Evolutionary conservation across 2,888 invertebrate species (phyloP), one percentile per base, ranked within the genome.

Genomic region (Sclerodermus sp.): DNA sequence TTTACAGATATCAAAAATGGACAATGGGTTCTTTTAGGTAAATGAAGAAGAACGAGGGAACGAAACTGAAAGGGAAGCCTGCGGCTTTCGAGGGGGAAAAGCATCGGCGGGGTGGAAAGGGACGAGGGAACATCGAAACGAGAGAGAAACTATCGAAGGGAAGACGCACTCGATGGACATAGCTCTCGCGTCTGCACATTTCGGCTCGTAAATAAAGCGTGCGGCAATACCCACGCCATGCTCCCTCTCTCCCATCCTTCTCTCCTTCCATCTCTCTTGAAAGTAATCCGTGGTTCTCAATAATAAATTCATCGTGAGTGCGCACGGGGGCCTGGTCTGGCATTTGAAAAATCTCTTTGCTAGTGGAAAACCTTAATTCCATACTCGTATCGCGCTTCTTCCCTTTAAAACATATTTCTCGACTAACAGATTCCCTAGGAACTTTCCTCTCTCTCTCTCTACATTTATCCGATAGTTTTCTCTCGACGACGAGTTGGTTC

Each of bases 231-330:
- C 49, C 47, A 42, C 34, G 30, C 47, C 44, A 13, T 37, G 15
- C 46, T 36, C 36, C 29, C 16, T 10, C 29, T 23, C 13, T 30
- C 29, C n/a, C 15, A n/a, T n/a, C n/a, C n/a, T n/a, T n/a, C n/a
- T n/a, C n/a, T n/a, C n/a, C n/a, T n/a, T n/a, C n/a, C 40, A 38
- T 55, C 50, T 55, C 62, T 51, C 55, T 51, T 38, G 55, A 62
- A 57, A 65, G 67, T 66, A 65, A 60, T 62, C 63, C 62, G 60
- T 62, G 62, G 56, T 60, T 68, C 65, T 59, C 60, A 55, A 60
- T 70, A 67, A 71, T 70, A 72, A 73, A 72, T 71, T 62, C 62
- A 60, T 60, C 60, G 49, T 44, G 59, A 58, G 54, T 56, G 49
- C 47, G 52, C 57, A 49, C n/a, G n/a, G n/a, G n/a, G 52, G 30